Percentiles rank a stretch among this genome's conserved stretches.
Evolutionary conservation across 1,140 invertebrate genomes (phyloP).

Genomic region (Gryon sp.): DNA sequence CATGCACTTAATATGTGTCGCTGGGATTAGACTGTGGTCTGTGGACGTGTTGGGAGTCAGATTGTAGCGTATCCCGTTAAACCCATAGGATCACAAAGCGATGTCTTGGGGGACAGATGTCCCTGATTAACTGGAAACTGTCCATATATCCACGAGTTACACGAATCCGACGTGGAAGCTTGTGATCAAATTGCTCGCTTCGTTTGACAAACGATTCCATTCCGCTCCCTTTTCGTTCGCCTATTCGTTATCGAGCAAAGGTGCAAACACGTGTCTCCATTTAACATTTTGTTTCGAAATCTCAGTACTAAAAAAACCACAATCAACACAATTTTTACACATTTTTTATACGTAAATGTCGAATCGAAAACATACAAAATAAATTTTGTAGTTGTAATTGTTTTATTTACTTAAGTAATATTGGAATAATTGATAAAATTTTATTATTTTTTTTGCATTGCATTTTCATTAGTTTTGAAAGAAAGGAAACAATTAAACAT

Average conservation of each 20-base stretch:
- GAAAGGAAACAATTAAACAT: too few relatives aligned
- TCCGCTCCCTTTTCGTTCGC: conserved; percentile 12
- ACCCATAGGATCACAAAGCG: conserved; percentile 70
- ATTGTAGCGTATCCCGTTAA: conserved; percentile 70
- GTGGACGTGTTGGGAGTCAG: conserved; percentile 66
- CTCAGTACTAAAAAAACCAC: background rate
- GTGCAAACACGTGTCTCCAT: conserved; percentile 4
- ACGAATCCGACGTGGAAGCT: conserved; percentile 47
- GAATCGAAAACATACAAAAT: too few relatives aligned
- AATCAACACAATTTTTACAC: too few relatives aligned
- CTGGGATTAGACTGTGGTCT: conserved; percentile 68
- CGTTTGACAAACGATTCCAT: conserved; percentile 46
- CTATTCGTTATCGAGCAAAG: background rate
- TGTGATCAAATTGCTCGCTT: conserved; percentile 52
- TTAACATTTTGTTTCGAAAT: background rate
- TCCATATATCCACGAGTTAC: conserved; percentile 62
- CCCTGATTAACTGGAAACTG: conserved; percentile 71
- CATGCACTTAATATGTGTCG: conserved; percentile 73
- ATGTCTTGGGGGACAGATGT: conserved; percentile 73
- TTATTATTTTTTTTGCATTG: too few relatives aligned
- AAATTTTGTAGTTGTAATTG: too few relatives aligned
- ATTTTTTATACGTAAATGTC: too few relatives aligned
- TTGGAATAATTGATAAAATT: too few relatives aligned
- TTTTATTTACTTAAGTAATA: too few relatives aligned
- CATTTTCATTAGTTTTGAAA: too few relatives aligned